phyloP scores from a whole-genome alignment of 2,797 vertebrate species.

The Lacerta viridis region DNA sequence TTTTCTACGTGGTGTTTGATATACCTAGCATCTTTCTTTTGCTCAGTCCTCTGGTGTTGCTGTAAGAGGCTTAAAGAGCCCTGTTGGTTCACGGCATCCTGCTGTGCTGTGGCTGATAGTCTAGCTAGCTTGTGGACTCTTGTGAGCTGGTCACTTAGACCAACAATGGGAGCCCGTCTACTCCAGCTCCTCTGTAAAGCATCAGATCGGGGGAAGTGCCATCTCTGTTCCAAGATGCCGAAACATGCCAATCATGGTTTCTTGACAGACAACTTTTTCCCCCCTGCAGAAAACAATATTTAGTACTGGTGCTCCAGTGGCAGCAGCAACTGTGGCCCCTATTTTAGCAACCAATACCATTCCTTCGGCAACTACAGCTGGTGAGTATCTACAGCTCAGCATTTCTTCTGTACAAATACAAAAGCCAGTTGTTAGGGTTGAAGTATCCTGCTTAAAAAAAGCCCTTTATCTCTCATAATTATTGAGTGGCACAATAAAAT shows the following conservation, averaged over 20 bases:
- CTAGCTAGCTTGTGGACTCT: too few species aligned
- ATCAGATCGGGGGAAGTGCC: too few species aligned
- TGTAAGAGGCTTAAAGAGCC: too few species aligned
- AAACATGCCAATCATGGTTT: not conserved
- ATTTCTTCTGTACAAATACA: not conserved
- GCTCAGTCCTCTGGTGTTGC: too few species aligned
- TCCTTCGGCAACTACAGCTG: slow-evolving; percentile 92
- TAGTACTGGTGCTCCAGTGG: slow-evolving; percentile 94
- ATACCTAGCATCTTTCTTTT: too few species aligned
- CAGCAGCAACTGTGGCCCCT: slow-evolving; percentile 96
- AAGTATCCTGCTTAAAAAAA: not conserved
- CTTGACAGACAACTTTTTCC: slow-evolving; percentile 39
- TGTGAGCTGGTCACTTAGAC: too few species aligned
- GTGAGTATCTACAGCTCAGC: slow-evolving; percentile 76
- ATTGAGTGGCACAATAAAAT: not conserved
- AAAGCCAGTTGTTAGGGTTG: not conserved
- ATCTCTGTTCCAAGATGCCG: too few species aligned
- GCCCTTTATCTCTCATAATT: not conserved
- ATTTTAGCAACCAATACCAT: slow-evolving; percentile 96
- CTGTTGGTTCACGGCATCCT: too few species aligned
- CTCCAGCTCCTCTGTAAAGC: too few species aligned
- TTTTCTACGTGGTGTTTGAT: too few species aligned
- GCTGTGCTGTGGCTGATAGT: too few species aligned
- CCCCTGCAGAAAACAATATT: slow-evolving; percentile 93
- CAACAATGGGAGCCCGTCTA: too few species aligned